phyloP scores from a whole-genome alignment of 1,140 invertebrate species.

The Hycleus phaleratus region DNA sequence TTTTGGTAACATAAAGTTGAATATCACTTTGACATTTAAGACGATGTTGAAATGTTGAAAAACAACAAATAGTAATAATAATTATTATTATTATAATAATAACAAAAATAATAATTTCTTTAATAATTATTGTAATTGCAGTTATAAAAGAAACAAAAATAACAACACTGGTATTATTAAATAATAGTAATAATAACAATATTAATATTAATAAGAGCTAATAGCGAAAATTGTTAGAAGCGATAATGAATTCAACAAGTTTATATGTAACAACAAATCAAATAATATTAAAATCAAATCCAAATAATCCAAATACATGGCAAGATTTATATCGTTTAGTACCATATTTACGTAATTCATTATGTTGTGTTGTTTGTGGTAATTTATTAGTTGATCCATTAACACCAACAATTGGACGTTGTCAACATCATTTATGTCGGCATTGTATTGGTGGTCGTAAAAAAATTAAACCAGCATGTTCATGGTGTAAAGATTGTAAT shows the following conservation, averaged over 20 bases:
- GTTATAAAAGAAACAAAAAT: too few relatives aligned
- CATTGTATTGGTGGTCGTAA: slow-evolving; percentile 75
- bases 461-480: slow-evolving; percentile 73
- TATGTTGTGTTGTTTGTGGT: slow-evolving; percentile 83
- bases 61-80: too few relatives aligned
- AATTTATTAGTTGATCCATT: slow-evolving; percentile 75
- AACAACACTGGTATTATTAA: too few relatives aligned
- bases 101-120: too few relatives aligned
- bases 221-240: too few relatives aligned
- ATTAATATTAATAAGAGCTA: too few relatives aligned
- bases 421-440: slow-evolving; percentile 81
- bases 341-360: slow-evolving; percentile 74
- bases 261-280: slow-evolving; percentile 78
- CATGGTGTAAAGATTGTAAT: slow-evolving; percentile 76
- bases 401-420: slow-evolving; percentile 69
- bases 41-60: too few relatives aligned
- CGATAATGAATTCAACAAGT: slow-evolving; percentile 72
- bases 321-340: slow-evolving; percentile 74
- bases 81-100: too few relatives aligned
- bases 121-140: too few relatives aligned
- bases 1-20: too few relatives aligned
- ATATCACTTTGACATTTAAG: too few relatives aligned
- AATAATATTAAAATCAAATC: slow-evolving; percentile 62
- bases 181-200: too few relatives aligned
- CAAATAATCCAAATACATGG: slow-evolving; percentile 63